Conservation (phyloP, 1,140 invertebrate genomes). For the Drosophila lacertosa region DNA sequence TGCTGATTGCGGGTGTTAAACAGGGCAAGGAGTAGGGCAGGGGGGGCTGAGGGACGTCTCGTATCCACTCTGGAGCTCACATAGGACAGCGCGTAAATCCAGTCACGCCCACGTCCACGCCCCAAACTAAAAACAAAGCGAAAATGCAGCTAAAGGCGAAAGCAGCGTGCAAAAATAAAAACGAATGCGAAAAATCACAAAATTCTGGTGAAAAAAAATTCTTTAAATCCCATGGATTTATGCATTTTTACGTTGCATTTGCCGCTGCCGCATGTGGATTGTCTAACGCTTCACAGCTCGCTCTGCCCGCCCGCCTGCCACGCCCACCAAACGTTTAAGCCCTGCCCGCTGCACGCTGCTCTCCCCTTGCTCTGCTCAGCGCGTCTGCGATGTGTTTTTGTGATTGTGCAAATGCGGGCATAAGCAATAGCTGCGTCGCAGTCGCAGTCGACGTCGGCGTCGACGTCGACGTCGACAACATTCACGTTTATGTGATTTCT, state of each 20-base stretch:
- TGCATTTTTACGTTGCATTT: constrained; percentile 81
- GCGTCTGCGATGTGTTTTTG: constrained; percentile 51
- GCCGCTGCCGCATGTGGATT: constrained; percentile 48
- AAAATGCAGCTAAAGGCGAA: constrained; percentile 41
- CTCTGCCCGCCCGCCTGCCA: constrained; percentile 1
- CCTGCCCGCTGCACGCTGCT: background rate
- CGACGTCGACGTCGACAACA: constrained; percentile 7
- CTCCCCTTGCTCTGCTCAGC: constrained; percentile 12
- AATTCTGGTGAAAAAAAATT: constrained; percentile 75
- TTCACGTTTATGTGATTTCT: constrained; percentile 74
- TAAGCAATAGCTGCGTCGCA: constrained; percentile 4
- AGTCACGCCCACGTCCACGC: constrained; percentile 61
- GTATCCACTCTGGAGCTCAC: constrained; percentile 8
- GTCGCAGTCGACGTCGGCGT: background rate
- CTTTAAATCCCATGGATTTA: constrained; percentile 80
- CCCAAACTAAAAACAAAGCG: constrained; percentile 53
- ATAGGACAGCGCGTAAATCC: constrained; percentile 67
- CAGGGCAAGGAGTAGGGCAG: constrained; percentile 33
- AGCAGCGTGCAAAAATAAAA: constrained; percentile 65
- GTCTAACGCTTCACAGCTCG: constrained; percentile 39
- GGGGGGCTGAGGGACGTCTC: background rate
- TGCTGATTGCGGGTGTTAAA: constrained; percentile 79
- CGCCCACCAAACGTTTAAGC: constrained; percentile 35
- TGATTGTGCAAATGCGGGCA: constrained; percentile 59
- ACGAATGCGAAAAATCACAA: constrained; percentile 78